These are phyloP conservation scores for Coregonus suidteri DNA, from an alignment of 2,797 vertebrate species.

Conservation along the genomic window DNA sequence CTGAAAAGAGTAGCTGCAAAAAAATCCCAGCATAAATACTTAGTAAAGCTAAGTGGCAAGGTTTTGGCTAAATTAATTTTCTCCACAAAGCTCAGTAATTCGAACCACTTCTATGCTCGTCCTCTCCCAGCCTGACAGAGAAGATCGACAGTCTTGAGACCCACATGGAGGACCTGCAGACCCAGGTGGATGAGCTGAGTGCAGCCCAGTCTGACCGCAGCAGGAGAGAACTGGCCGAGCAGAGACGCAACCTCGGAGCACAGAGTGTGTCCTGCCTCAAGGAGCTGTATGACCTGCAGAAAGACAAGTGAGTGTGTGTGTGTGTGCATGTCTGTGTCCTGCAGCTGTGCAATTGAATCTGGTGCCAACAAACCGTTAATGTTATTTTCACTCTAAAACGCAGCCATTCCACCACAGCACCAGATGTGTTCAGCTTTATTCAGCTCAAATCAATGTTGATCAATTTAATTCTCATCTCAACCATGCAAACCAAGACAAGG, in stretches of 20 bases:
- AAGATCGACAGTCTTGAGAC: slow-evolving; percentile 87
- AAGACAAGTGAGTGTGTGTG: slow-evolving; percentile 79
- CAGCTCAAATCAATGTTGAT: background rate
- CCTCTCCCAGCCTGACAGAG: slow-evolving; percentile 83
- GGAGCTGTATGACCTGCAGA: slow-evolving; percentile 87
- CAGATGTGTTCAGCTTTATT: background rate
- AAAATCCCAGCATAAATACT: slow-evolving; percentile 4
- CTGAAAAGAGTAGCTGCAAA: background rate
- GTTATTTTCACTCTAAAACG: background rate
- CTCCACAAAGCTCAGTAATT: background rate
- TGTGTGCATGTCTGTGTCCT: background rate
- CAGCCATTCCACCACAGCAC: background rate
- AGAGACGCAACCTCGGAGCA: slow-evolving; percentile 73
- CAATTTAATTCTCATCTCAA: background rate
- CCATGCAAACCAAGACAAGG: background rate
- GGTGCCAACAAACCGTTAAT: background rate
- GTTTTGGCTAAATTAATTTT: background rate
- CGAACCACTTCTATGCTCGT: slow-evolving; percentile 8
- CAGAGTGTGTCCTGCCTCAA: slow-evolving; percentile 89
- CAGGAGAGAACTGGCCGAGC: slow-evolving; percentile 75
- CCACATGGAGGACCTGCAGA: slow-evolving; percentile 87
- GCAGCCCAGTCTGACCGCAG: slow-evolving; percentile 65
- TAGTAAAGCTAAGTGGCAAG: background rate
- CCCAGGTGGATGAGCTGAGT: slow-evolving; percentile 86
- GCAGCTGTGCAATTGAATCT: background rate